Base-by-base conservation (phyloP, 2,888 invertebrate genomes). In the Mallateleia sp. region DNA sequence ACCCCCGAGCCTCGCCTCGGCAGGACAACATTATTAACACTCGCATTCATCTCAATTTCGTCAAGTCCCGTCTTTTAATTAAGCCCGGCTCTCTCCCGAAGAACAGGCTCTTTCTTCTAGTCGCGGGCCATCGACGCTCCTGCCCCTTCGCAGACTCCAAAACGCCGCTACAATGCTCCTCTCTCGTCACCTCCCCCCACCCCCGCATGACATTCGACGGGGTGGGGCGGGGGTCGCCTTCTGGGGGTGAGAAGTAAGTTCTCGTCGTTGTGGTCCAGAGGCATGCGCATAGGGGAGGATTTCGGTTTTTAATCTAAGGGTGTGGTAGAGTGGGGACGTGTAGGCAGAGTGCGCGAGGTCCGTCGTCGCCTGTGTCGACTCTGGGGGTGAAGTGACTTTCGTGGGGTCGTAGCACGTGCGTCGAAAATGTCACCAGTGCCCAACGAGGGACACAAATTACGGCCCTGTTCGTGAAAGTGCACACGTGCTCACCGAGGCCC, bases 241-340 rank as follows among this genome's bases (percentile, higher is more conserved):
- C 64, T 67, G 67, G 62, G n/a, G 50, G 24, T 52, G 78, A 66
- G 78, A 77, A 77, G 78, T 34, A 54, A 64, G 71, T 85, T 69
- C 82, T 78, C 72, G 58, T 62, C 82, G 62, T 60, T 60, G 82
- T 88, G 85, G 87, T 87, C 88, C 88, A 83, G 75, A 69, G 78
- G 81, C 81, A 79, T 89, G 89, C 89, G 89, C 87, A 84, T 75
- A 74, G 66, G 60, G 22, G 83, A 56, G 92, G 90, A 92, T 93
- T 94, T 93, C 86, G 91, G 92, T 93, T 94, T 93, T 93, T 93
- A 93, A 94, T 93, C 93, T 93, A 89, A 91, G 93, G 94, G 93
- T 93, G 93, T 93, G 93, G 93, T 93, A 90, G 80, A 89, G 89
- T 85, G 78, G 92, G 92, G 91, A 90, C 89, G 90, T 34, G 86